Evolutionary conservation across 2,113 vertebrate genomes (phyloP).

Genomic region (Holacanthus passer): DNA sequence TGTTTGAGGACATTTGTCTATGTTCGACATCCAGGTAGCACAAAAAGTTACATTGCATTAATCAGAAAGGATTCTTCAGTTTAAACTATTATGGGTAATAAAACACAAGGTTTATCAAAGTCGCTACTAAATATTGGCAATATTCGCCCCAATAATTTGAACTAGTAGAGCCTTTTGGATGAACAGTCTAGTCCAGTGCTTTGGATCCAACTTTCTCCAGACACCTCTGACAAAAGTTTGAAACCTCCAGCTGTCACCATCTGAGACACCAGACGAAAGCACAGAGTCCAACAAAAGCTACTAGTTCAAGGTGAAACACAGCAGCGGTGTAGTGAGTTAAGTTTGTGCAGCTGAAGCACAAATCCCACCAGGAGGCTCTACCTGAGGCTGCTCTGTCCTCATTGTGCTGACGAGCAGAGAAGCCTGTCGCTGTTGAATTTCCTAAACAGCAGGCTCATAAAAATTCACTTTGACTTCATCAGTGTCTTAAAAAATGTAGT

Average conservation of each 20-base stretch:
- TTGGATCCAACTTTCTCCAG: not conserved
- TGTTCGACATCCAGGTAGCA: too few relatives aligned
- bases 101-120: not conserved
- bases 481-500: not conserved
- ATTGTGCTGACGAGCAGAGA: constrained; percentile 1
- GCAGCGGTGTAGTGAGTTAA: not conserved
- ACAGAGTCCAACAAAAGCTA: not conserved
- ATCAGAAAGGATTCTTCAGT: not conserved
- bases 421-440: not conserved
- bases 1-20: too few relatives aligned
- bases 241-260: not conserved
- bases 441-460: not conserved
- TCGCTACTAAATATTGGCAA: not conserved
- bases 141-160: not conserved
- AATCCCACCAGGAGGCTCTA: constrained; percentile 17
- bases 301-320: constrained; percentile 6
- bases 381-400: constrained; percentile 28
- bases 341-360: not conserved
- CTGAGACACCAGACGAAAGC: not conserved
- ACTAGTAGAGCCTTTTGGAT: not conserved
- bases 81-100: not conserved
- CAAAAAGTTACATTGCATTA: too few relatives aligned
- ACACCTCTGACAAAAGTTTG: not conserved
- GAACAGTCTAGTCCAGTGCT: not conserved
- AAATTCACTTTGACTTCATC: not conserved